These are phyloP conservation scores for Aegithalos caudatus DNA, from an alignment of 2,113 vertebrate species.

Conservation along the genomic window DNA sequence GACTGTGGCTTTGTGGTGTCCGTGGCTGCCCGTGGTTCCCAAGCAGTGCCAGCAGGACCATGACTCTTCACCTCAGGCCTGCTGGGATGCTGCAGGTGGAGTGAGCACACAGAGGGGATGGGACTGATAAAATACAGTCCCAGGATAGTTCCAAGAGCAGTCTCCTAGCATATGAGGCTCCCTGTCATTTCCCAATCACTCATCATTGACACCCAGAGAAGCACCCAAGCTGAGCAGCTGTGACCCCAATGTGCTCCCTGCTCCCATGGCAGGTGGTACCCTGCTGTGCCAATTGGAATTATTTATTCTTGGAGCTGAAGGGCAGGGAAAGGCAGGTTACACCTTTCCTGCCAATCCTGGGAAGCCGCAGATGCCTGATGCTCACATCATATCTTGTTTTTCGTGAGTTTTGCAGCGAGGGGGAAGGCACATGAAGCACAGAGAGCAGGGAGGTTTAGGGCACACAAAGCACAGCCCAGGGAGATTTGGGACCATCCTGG, in stretches of 20 bases:
- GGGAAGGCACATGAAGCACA: rapidly evolving
- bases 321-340: neutral
- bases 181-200: neutral
- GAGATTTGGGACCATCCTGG: neutral
- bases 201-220: neutral
- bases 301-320: neutral
- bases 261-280: neutral
- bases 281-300: neutral
- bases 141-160: neutral
- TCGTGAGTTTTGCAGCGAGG: rapidly evolving
- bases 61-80: neutral
- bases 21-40: rapidly evolving
- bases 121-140: neutral
- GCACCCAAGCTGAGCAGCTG: neutral
- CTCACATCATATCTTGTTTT: neutral
- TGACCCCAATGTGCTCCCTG: neutral
- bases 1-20: neutral
- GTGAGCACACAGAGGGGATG: rapidly evolving
- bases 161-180: neutral
- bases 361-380: too few relatives aligned
- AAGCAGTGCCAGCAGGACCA: neutral
- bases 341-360: neutral
- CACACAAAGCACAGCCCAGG: neutral
- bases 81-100: neutral
- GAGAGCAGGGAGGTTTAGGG: neutral